Evolutionary conservation across 2,797 vertebrate genomes (phyloP), one percentile per base, ranked within the genome.

Genomic region (Champsocephalus gunnari): DNA sequence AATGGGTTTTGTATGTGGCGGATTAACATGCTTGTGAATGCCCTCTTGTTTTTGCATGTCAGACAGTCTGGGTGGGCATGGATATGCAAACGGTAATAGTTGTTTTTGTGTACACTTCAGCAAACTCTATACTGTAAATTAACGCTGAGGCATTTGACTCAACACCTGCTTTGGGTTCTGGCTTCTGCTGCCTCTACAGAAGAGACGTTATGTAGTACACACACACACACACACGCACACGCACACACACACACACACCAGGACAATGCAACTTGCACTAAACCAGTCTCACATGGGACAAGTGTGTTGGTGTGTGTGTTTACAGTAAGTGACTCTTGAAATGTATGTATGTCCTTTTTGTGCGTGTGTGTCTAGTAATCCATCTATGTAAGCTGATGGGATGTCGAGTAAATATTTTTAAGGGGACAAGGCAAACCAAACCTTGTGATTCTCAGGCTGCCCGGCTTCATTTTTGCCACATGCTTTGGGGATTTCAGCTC

Each of bases 381-480:
- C 79, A 59, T 70, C 71, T 71, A 28, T 67, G 80, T 83, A 85
- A 87, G 67, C 79, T 78, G 53, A 74, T 71, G 65, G 63, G 64
- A 70, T 72, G 77, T 73, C 34, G 59, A 75, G 63, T 75, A 66
- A 66, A 80, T 61, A 75, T 79, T 82, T 87, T 79, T 58, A 50
- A 75, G 43, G 14, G 55, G 61, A 64, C 49, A 77, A 68, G 55
- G 54, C 56, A 2, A 78, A 77, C 38, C 66, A 50, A 55, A 67
- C 82, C 81, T 73, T 71, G 69, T 89, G 83, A 85, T 79, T 71
- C 78, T 69, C 66, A 51, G 28, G 73, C 73, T 58, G 75, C 49
- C 71, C n/a, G 48, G 79, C 81, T 77, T 83, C 79, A 84, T 55
- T 90, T 79, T 81, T 70, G 79, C 61, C 80, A 81, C 83, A 87